These are phyloP conservation scores for Drosophila triauraria DNA, from an alignment of 1,140 invertebrate genomes.

Conservation along the genomic window DNA sequence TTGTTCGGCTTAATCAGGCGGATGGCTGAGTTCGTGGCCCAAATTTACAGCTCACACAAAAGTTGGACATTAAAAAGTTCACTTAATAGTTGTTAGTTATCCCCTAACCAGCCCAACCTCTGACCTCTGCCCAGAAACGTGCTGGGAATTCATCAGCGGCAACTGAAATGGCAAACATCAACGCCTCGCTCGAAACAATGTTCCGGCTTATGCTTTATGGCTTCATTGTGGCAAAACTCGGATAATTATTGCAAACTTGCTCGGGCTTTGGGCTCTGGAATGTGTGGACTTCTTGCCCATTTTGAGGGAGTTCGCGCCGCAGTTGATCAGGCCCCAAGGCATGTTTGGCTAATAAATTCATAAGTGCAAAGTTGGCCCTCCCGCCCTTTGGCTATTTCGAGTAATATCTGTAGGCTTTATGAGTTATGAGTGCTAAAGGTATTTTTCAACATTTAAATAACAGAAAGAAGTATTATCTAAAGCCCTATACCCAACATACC, in stretches of 20 bases:
- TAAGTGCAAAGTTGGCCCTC: constrained; percentile 3
- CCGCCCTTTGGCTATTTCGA: background rate
- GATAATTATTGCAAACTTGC: constrained; percentile 63
- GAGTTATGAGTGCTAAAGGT: too few relatives aligned
- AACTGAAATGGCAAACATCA: constrained; percentile 14
- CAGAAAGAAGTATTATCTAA: background rate
- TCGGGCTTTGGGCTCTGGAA: background rate
- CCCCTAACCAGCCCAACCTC: constrained; percentile 7
- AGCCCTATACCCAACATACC: background rate
- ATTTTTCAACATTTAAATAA: background rate
- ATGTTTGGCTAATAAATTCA: constrained; percentile 12
- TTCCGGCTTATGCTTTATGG: constrained; percentile 19
- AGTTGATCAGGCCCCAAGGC: constrained; percentile 3
- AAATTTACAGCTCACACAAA: constrained; percentile 59
- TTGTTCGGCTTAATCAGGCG: constrained; percentile 46
- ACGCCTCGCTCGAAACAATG: constrained; percentile 10
- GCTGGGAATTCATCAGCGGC: constrained; percentile 40
- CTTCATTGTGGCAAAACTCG: constrained; percentile 57
- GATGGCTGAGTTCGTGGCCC: constrained; percentile 29
- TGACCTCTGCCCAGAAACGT: constrained; percentile 19
- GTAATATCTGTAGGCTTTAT: background rate
- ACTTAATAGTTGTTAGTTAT: constrained; percentile 57
- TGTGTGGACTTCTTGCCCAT: background rate
- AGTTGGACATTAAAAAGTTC: constrained; percentile 72
- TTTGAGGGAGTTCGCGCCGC: background rate